phyloP scores from a whole-genome alignment of 2,797 vertebrate genomes.

The Lutjanus argentimaculatus region DNA sequence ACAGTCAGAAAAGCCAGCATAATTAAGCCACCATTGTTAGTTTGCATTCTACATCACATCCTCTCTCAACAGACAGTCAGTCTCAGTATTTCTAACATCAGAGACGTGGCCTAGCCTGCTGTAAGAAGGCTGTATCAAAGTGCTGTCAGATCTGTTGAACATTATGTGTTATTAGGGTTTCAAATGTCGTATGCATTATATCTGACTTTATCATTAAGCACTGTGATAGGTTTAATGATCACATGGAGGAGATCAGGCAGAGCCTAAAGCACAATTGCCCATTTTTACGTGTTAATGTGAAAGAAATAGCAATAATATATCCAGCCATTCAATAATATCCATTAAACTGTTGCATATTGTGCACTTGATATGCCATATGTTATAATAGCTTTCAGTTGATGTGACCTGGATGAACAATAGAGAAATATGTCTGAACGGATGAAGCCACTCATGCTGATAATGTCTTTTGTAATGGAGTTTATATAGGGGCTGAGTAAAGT shows the following conservation, averaged over 20 bases:
- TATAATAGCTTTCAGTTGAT: neutral
- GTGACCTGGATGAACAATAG: constrained; percentile 9
- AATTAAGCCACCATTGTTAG: neutral
- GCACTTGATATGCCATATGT: neutral
- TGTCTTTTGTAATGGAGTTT: neutral
- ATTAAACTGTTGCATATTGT: neutral
- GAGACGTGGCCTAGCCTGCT: constrained; percentile 7
- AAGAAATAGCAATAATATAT: neutral
- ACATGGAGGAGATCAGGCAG: neutral
- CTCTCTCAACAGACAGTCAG: neutral
- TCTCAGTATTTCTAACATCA: neutral
- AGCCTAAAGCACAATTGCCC: neutral
- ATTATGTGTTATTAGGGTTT: neutral
- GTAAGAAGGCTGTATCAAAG: neutral
- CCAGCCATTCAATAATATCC: constrained; percentile 9
- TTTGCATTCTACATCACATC: neutral
- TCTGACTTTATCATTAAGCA: neutral
- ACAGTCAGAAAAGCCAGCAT: neutral
- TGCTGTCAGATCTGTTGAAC: constrained; percentile 7
- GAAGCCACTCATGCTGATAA: constrained; percentile 6
- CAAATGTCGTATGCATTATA: neutral
- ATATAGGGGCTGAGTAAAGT: neutral
- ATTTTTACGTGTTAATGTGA: neutral
- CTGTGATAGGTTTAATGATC: neutral
- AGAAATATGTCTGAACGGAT: neutral